These are phyloP conservation scores for Odontamblyopus lacepedii DNA, from an alignment of 2,797 vertebrate species.

Conservation along the genomic window DNA sequence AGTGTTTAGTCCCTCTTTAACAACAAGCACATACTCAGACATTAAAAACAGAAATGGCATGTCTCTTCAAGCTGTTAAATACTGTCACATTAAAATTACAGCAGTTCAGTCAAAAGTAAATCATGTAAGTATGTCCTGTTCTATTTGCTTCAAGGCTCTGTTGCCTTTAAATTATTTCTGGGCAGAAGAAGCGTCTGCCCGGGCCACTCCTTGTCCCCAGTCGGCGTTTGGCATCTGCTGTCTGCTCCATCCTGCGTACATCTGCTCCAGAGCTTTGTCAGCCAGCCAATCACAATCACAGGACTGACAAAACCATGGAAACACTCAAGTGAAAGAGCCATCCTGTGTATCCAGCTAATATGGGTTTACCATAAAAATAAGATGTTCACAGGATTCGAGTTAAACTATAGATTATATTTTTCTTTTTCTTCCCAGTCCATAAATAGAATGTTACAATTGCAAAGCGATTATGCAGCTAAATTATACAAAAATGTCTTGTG, in stretches of 20 bases:
- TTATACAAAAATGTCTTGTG: background rate
- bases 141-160: constrained; percentile 3
- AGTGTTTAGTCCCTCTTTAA: too few species aligned
- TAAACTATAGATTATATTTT: background rate
- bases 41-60: too few species aligned
- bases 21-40: too few species aligned
- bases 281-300: constrained; percentile 43
- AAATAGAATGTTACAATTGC: background rate
- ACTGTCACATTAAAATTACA: background rate
- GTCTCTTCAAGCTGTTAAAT: too few species aligned
- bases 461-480: background rate
- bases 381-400: background rate
- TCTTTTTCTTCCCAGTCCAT: background rate
- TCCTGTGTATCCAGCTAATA: constrained; percentile 20
- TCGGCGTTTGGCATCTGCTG: constrained; percentile 47
- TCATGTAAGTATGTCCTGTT: background rate
- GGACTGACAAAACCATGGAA: constrained; percentile 42
- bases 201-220: constrained; percentile 17
- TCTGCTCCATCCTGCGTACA: constrained; percentile 27
- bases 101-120: background rate
- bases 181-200: constrained; percentile 1
- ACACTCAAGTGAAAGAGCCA: constrained; percentile 37
- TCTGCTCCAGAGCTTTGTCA: constrained; percentile 39
- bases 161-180: constrained; percentile 21
- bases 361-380: background rate